Percentiles rank a stretch among this genome's conserved stretches.
Evolutionary conservation across 2,888 invertebrate genomes (phyloP).

Genomic region (Cheilosia vulpina): DNA sequence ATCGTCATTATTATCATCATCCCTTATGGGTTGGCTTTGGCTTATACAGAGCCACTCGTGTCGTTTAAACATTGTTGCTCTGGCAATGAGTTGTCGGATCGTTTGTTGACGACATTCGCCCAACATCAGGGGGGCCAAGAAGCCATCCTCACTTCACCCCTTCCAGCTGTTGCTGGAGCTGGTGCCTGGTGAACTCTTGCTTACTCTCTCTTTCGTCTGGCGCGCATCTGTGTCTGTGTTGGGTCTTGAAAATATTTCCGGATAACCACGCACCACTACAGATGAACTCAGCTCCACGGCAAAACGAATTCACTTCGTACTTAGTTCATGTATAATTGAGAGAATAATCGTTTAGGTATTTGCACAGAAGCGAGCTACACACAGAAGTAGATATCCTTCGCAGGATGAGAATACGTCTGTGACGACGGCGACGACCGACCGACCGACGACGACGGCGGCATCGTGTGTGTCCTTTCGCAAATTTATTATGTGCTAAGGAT

Average conservation of each 20-base stretch:
- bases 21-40: conserved; percentile 68
- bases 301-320: conserved; percentile 23
- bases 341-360: conserved; percentile 71
- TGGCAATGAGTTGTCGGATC: conserved; percentile 69
- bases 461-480: conserved; percentile 55
- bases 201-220: conserved; percentile 10
- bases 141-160: background rate
- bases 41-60: conserved; percentile 23
- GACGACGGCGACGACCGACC: background rate
- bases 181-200: background rate
- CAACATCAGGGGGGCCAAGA: background rate
- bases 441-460: too few species aligned
- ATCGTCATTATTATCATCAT: conserved; percentile 75
- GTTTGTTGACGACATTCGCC: conserved; percentile 37
- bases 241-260: conserved; percentile 51
- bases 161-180: conserved; percentile 10
- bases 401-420: conserved; percentile 9
- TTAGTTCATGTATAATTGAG: conserved; percentile 72
- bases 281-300: background rate
- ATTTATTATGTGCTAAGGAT: conserved; percentile 73
- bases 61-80: conserved; percentile 74
- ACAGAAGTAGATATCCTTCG: conserved; percentile 29
- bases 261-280: conserved; percentile 49
- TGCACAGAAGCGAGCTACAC: conserved; percentile 40
- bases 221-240: conserved; percentile 10